A percentile compares a stretch with the other conserved stretches of the same genome.
Evolutionary conservation across 2,888 invertebrate species (phyloP).

Genomic region (Mesoligia furuncula): DNA sequence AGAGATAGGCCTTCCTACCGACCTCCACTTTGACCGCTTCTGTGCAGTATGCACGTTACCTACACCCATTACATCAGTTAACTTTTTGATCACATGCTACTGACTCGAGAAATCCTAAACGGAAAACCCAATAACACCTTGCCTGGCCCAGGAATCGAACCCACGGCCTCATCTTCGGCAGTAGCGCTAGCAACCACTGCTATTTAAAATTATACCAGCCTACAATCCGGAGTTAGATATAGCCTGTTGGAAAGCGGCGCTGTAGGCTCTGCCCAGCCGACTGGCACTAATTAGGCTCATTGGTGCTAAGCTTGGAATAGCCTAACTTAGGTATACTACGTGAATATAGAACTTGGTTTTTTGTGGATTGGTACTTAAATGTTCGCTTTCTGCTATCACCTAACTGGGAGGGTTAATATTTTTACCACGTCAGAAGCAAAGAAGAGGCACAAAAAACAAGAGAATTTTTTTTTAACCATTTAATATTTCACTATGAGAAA

Average conservation of each 20-base stretch:
- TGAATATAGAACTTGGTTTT: constrained; percentile 2
- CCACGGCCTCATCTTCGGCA: background rate
- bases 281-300: constrained; percentile 26
- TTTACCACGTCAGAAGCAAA: background rate
- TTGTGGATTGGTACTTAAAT: background rate
- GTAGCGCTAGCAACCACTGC: background rate
- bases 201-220: background rate
- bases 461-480: no score
- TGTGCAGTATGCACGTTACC: no score
- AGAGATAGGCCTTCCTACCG: no score
- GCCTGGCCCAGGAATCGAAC: background rate
- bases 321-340: background rate
- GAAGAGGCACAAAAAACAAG: background rate
- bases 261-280: constrained; percentile 8
- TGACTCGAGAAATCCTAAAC: background rate
- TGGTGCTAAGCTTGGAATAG: constrained; percentile 17
- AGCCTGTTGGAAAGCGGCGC: constrained; percentile 5
- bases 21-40: no score
- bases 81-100: background rate
- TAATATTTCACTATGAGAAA: no score
- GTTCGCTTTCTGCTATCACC: no score
- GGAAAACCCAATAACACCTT: background rate
- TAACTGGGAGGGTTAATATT: background rate
- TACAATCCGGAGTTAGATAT: constrained; percentile 4
- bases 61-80: background rate